phyloP scores from a whole-genome alignment of 2,113 vertebrate species.

The Enhydra lutris region DNA sequence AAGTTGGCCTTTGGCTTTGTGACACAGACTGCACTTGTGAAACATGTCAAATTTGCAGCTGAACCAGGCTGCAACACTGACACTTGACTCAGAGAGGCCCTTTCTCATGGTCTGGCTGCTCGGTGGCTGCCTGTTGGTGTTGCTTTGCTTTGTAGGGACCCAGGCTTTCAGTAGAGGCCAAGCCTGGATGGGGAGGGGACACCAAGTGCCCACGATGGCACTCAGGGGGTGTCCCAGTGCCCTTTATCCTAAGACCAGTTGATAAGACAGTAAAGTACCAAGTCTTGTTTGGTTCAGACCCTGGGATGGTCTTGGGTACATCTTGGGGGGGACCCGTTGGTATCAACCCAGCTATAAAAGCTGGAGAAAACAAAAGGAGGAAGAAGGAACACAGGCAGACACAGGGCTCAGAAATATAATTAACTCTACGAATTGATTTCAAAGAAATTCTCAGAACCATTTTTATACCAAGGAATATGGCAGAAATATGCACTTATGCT shows the following conservation, averaged over 20 bases:
- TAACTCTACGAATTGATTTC: neutral
- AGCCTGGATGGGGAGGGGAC: neutral
- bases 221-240: too few relatives aligned
- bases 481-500: neutral
- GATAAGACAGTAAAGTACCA: neutral
- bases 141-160: neutral
- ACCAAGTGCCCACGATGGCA: neutral
- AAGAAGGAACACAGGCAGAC: neutral
- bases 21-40: neutral
- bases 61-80: neutral
- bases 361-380: neutral
- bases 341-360: neutral
- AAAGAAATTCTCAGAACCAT: neutral
- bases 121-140: too few relatives aligned
- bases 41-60: neutral
- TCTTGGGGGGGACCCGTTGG: rapidly evolving
- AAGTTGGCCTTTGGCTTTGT: neutral
- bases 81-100: neutral
- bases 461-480: neutral
- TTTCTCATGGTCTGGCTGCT: neutral
- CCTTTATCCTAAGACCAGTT: neutral
- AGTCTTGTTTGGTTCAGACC: neutral
- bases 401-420: neutral
- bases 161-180: neutral
- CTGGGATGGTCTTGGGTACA: neutral